Base-by-base conservation (phyloP, 1,140 invertebrate species). In the Mylabris phalerata region DNA sequence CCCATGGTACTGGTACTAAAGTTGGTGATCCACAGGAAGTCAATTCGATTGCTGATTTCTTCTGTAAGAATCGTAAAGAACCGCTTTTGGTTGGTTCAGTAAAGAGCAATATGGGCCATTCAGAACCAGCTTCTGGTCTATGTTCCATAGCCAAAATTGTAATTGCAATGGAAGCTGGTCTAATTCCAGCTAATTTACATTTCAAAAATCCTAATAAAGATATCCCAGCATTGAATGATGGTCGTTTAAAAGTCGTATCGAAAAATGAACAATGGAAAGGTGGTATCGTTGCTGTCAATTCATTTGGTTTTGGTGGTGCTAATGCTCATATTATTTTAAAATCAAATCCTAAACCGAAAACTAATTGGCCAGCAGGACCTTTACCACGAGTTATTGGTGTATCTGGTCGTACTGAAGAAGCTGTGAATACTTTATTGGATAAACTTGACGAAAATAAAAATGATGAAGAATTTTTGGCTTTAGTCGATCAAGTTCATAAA, bases 41-140 rank as follows among this genome's bases (percentile, higher is more conserved):
- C 0, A 95, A 96, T 70, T 89, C 93, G 0, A 93, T 98, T 56
- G 87, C 87, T 0, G 88, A 94, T 50, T 80, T 96, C 24, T 97
- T 98, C 75, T 98, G 94, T 74, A 87, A 87, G 71, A 85, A 87
- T 56, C 82, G 95, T 6, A 79, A 82, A 9, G 76, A 75, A 0
- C 92, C 95, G 2, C 76, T 98, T 13, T 72, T 96, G 2, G 86
- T 99, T 68, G 96, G 96, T 2, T 97, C 95, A 0, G 89, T 97
- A 0, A 99, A 99, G 73, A 95, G 92, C 1, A 99, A 98, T 75
- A 96, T 98, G 92, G 96, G 96, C 0, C 96, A 99, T 69, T 86
- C 94, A 3, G 95, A 98, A 75, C 89, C 94, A 3, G 92, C 93
- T 0, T 97, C 94, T 62, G 92, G 92, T 40, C 71, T 96, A 0